Base-by-base conservation (phyloP, 2,113 vertebrate species). In the Oncorhynchus mykiss region DNA sequence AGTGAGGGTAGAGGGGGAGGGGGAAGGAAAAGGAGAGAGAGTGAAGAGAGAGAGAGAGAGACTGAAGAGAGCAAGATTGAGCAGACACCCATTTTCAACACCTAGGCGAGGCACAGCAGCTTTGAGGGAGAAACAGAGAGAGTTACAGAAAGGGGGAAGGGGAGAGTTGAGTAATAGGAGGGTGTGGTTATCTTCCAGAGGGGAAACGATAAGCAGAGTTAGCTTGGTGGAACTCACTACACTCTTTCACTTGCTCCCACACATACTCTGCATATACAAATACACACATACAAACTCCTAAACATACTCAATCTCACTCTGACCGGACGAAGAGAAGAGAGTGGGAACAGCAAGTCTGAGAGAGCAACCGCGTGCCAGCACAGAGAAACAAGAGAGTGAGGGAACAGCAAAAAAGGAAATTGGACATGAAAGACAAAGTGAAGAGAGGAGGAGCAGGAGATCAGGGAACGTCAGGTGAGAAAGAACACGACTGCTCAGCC, bases 401-500 rank as follows among this genome's bases (percentile, higher is more conserved):
- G 67, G 71, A 66, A 79, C 25, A 22, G 74, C 5, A 80, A 65
- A 25, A 67, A 62, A 48, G 79, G 73, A 68, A 68, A 29, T 68
- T 67, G 86, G 83, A 75, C 83, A 94, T 94, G 93, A 93, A 91
- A 86, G 93, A 94, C 84, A 91, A 92, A 84, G 81, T 83, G 18
- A 92, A 83, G 79, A 92, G 34, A 69, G 72, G 76, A 91, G 92
- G 86, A 75, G 89, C 83, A 83, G 91, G 64, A 31, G 66, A 72
- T 86, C 90, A 88, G 73, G 85, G 75, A 71, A 88, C 88, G 24
- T 59, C 79, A 84, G 92, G 93, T 94, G 78, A 93, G 90, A 82
- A 84, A 16, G 2, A 45, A 78, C 76, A 78, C 76, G 39, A 25
- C 20, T 76, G 49, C 13, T 0, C 4, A 67, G 27, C 69, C 48